Base-by-base conservation (phyloP, 2,113 vertebrate species). In the Macrotis lagotis region DNA sequence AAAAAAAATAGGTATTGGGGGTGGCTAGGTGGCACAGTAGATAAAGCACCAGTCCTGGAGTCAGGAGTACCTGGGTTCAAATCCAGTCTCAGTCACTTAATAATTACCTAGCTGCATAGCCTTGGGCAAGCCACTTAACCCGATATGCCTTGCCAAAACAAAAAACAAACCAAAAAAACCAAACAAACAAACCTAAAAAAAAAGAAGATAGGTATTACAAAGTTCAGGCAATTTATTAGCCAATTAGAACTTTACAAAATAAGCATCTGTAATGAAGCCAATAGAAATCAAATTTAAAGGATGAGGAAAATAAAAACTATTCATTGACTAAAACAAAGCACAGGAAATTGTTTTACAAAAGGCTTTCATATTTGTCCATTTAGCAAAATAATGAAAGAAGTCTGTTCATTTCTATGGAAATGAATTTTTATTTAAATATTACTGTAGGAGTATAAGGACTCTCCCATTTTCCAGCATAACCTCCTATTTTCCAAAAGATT, bases 301-400 rank as follows among this genome's bases (percentile, higher is more conserved):
- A 48, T 31, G 93, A 92, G 94, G 25, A 51, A 95, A 94, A 97
- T 96, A 66, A 94, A 97, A 96, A 48, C 52, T 66, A 51, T 53
- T 94, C 53, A 94, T 74, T 96, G 47, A 93, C 50, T 96, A 93
- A 96, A 97, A 97, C 94, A 83, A 95, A 97, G 96, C n/a, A 44
- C 48, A 96, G 51, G 49, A 97, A 96, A 97, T n/a, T 91, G 93
- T 66, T 96, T 83, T 94, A 96, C 0, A 2, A 93, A 97, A 98
- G 95, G 19, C 19, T 48, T 97, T 97, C 95, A 92, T 92, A 97
- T 94, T 94, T 96, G 91, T 95, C 92, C 91, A 93, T 89, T 98
- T 95, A 92, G 14, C 66, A 91, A 92, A 83, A 66, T 92, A 91
- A 90, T 96, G n/a, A 95, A 95, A 96, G 37, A 92, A 95, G 1